Evolutionary conservation across 2,888 invertebrate genomes (phyloP).

Genomic region (Gryllus longicercus): DNA sequence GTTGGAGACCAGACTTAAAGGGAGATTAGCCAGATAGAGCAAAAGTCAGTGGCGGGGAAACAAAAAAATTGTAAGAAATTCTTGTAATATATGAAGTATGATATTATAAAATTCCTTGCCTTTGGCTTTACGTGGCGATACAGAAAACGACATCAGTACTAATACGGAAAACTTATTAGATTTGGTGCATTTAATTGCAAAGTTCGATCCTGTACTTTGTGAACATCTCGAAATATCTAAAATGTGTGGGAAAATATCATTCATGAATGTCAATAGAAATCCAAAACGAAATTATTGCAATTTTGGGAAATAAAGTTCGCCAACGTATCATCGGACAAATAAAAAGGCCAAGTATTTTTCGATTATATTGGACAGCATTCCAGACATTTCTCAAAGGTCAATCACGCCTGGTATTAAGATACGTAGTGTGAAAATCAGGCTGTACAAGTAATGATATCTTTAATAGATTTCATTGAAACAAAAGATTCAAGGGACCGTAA

Average conservation of each 20-base stretch:
- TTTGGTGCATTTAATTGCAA: conserved; percentile 34
- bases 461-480: conserved; percentile 39
- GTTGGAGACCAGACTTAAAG: conserved; percentile 34
- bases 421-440: conserved; percentile 35
- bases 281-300: conserved; percentile 32
- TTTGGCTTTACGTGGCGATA: conserved; percentile 29
- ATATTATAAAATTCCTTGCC: neutral
- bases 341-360: conserved; percentile 31
- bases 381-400: conserved; percentile 36
- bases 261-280: conserved; percentile 36
- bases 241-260: conserved; percentile 25
- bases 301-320: conserved; percentile 32
- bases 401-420: conserved; percentile 39
- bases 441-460: conserved; percentile 38
- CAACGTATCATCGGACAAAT: conserved; percentile 26
- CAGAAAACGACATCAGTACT: conserved; percentile 35
- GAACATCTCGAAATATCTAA: conserved; percentile 35
- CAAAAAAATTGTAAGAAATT: neutral
- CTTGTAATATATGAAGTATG: neutral
- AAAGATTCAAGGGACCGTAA: conserved; percentile 28
- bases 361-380: conserved; percentile 31
- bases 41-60: neutral
- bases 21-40: conserved; percentile 34
- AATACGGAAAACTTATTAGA: conserved; percentile 36
- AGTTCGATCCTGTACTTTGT: conserved; percentile 36